Evolutionary conservation across 2,888 invertebrate genomes (phyloP), one percentile per base, ranked within the genome.

Genomic region (Hemithea aestivaria): DNA sequence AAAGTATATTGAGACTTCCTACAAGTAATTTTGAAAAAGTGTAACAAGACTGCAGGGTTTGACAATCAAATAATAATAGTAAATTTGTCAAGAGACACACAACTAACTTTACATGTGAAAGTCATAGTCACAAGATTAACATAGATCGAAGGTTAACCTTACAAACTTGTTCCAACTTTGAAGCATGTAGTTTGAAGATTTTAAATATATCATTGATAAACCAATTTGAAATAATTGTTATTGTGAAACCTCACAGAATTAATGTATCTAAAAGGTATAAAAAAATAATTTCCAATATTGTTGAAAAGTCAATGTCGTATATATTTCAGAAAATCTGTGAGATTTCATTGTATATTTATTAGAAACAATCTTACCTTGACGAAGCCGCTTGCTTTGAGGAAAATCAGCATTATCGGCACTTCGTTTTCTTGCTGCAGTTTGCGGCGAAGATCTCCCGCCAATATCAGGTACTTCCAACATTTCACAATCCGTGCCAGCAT

Each of bases 301-400:
- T 4, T 16, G 5, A 10, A 8, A 20, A 10, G 2, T n/a, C 1
- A 16, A 7, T 1, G 3, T 6, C 2, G 4, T 10, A 20, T 1
- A 7, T 26, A 12, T 6, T 7, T 22, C 10, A 22, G 22, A 27
- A 42, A 51, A 68, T 76, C 70, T 74, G 68, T 69, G 63, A 73
- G 66, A 51, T 72, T 71, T 53, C 62, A 51, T 40, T 35, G 42
- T 56, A 41, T 45, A 28, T 40, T 43, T 45, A 28, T 40, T 43
- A 47, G 47, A 46, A 49, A 40, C 46, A 50, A 52, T 62, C 77
- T 63, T 85, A 88, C 87, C 87, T 77, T 81, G 76, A 52, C 81
- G 77, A 47, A 72, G 58, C 34, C 87, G 81, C 52, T 88, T 88
- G 53, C 58, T 71, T 62, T 68, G 72, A 36, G 77, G 77, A 55